These are phyloP conservation scores for Macrophya annulata DNA, from an alignment of 2,888 invertebrate species.

Conservation along the genomic window DNA sequence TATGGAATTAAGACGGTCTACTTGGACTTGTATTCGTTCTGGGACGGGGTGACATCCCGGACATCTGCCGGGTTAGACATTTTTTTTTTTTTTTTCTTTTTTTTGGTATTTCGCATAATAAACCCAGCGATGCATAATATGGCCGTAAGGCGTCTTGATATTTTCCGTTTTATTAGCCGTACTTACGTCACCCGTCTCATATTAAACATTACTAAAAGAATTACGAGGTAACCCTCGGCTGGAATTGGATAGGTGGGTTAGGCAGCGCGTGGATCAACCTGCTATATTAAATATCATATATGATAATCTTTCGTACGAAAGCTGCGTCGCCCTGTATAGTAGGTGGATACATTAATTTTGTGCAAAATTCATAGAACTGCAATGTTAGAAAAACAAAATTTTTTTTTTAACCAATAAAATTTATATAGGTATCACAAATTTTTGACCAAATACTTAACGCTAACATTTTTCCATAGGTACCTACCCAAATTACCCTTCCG, in stretches of 20 bases:
- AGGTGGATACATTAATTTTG: neutral
- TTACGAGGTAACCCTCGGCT: constrained; percentile 68
- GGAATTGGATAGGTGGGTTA: constrained; percentile 51
- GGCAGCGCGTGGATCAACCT: constrained; percentile 42
- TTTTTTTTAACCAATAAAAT: too few relatives aligned
- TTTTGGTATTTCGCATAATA: constrained; percentile 71
- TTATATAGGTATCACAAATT: neutral
- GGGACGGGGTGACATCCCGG: constrained; percentile 69
- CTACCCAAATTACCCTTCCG: neutral
- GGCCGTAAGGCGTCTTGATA: constrained; percentile 75
- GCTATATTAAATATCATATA: constrained; percentile 50
- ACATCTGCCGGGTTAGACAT: constrained; percentile 71
- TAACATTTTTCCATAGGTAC: neutral
- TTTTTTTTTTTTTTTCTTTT: constrained; percentile 57
- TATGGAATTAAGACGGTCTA: constrained; percentile 36
- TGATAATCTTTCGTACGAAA: constrained; percentile 36
- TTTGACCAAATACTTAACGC: neutral
- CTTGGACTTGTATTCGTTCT: constrained; percentile 43
- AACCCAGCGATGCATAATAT: constrained; percentile 74
- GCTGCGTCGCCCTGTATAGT: neutral
- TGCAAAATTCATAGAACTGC: neutral
- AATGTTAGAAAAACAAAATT: neutral
- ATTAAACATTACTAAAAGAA: constrained; percentile 74
- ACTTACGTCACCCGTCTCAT: constrained; percentile 70
- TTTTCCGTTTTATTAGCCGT: constrained; percentile 76